Percentiles rank a stretch among this genome's conserved stretches.
Evolutionary conservation across 1,140 invertebrate species (phyloP).

Genomic region (Drosophila lowei): DNA sequence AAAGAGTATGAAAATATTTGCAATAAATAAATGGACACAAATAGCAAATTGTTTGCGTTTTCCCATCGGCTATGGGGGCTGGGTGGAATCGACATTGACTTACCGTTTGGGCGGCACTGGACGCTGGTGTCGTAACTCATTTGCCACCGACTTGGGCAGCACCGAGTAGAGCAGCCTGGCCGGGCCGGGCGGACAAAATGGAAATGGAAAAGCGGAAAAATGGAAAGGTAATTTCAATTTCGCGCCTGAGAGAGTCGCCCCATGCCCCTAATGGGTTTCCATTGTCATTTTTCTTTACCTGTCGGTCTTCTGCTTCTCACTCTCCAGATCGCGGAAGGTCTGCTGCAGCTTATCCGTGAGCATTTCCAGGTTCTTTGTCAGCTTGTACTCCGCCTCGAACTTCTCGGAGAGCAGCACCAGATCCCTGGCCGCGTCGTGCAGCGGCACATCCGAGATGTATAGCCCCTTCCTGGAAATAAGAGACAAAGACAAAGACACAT

Average conservation of each 20-base stretch:
- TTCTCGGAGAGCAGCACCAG: slow-evolving; percentile 98
- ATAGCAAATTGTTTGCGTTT: slow-evolving; percentile 55
- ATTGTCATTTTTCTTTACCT: slow-evolving; percentile 85
- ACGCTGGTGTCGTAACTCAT: slow-evolving; percentile 94
- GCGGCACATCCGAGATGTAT: slow-evolving; percentile 96
- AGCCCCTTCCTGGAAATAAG: slow-evolving; percentile 89
- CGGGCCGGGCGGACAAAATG: slow-evolving; percentile 12
- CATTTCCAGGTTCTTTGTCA: slow-evolving; percentile 97
- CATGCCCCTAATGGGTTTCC: slow-evolving; percentile 54
- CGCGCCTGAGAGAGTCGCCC: slow-evolving; percentile 70
- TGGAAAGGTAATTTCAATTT: slow-evolving; percentile 77
- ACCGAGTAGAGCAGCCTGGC: slow-evolving; percentile 95
- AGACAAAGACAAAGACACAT: slow-evolving; percentile 26
- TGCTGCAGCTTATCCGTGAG: slow-evolving; percentile 98
- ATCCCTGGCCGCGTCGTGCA: slow-evolving; percentile 98
- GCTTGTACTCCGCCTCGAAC: slow-evolving; percentile 98
- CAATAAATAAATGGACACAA: slow-evolving; percentile 61
- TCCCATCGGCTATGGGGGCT: neutral
- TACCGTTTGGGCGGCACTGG: slow-evolving; percentile 91
- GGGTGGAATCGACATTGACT: slow-evolving; percentile 48
- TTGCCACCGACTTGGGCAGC: slow-evolving; percentile 95
- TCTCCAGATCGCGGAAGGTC: slow-evolving; percentile 96
- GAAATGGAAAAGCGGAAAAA: slow-evolving; percentile 48
- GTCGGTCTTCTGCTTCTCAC: slow-evolving; percentile 98
- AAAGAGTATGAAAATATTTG: slow-evolving; percentile 25